Conservation (phyloP, 2,888 invertebrate species). For the Physocephala rufipes region DNA sequence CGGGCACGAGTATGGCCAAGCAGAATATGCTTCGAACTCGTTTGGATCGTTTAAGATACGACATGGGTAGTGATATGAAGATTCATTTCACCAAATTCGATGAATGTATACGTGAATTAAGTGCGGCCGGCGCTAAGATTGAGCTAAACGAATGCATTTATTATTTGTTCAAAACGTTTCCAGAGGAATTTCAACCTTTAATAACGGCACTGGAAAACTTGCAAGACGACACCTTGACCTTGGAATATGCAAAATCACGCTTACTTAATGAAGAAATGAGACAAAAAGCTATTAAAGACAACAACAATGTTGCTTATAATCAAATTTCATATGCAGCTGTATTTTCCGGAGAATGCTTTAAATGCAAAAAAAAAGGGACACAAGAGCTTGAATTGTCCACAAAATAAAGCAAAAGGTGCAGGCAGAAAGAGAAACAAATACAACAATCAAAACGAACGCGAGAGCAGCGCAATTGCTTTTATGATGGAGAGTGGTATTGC, state of each 20-base stretch:
- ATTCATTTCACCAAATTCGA: too few relatives aligned
- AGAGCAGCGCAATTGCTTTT: constrained; percentile 18
- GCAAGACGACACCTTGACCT: constrained; percentile 34
- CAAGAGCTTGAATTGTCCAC: constrained; percentile 38
- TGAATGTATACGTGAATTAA: too few relatives aligned
- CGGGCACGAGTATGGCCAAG: constrained; percentile 43
- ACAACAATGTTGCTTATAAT: too few relatives aligned
- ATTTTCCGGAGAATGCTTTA: too few relatives aligned
- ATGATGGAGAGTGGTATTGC: constrained; percentile 21
- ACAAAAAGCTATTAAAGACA: constrained; percentile 27
- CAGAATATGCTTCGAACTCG: constrained; percentile 40
- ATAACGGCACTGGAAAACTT: constrained; percentile 40
- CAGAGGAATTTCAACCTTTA: constrained; percentile 38
- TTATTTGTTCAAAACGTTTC: too few relatives aligned
- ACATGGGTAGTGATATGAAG: too few relatives aligned
- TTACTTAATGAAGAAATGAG: constrained; percentile 38
- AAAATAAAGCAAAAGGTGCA: constrained; percentile 12
- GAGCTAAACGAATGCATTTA: too few relatives aligned
- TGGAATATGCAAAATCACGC: constrained; percentile 38
- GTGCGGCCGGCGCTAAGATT: too few relatives aligned
- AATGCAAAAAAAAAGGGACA: constrained; percentile 36
- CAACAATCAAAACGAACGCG: too few relatives aligned
- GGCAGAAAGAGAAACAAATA: too few relatives aligned
- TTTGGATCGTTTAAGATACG: too few relatives aligned
- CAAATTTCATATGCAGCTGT: too few relatives aligned